Conservation (phyloP, 2,888 invertebrate species). For the Drosophila paramelanica region DNA sequence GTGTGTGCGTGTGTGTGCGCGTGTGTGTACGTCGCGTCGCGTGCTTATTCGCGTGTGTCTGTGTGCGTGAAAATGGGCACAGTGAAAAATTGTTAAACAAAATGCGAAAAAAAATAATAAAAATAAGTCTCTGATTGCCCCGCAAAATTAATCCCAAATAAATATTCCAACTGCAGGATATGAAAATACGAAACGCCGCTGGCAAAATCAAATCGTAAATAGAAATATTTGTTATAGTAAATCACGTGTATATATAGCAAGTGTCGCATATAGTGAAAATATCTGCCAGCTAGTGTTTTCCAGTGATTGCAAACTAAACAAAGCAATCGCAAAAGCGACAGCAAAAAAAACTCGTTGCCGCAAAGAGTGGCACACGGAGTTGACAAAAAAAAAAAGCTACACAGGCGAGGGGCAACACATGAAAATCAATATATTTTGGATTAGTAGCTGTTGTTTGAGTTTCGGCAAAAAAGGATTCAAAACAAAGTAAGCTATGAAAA, state of each 20-base stretch:
- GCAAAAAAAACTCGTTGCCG: slow-evolving; percentile 25
- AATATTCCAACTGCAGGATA: slow-evolving; percentile 22
- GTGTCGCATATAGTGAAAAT: slow-evolving; percentile 34
- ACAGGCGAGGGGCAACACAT: slow-evolving; percentile 25
- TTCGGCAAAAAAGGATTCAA: slow-evolving; percentile 41
- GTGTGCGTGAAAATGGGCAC: slow-evolving; percentile 65
- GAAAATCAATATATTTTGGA: slow-evolving; percentile 83
- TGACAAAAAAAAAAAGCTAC: slow-evolving; percentile 7
- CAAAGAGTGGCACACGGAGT: background rate
- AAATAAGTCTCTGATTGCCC: slow-evolving; percentile 4
- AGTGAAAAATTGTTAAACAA: slow-evolving; percentile 74
- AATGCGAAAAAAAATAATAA: slow-evolving; percentile 34
- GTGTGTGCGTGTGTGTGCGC: slow-evolving; percentile 16
- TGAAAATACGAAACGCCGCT: slow-evolving; percentile 7
- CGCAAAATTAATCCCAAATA: slow-evolving; percentile 1
- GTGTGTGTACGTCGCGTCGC: slow-evolving; percentile 41
- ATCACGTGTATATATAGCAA: slow-evolving; percentile 15
- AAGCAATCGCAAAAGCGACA: slow-evolving; percentile 37
- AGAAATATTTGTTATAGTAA: slow-evolving; percentile 8
- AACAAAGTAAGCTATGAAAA: slow-evolving; percentile 64
- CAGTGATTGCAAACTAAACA: slow-evolving; percentile 52
- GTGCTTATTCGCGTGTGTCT: slow-evolving; percentile 37
- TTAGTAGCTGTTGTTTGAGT: slow-evolving; percentile 75
- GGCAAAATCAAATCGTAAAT: background rate
- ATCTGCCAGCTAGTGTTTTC: slow-evolving; percentile 24